These are phyloP conservation scores for Thermophis baileyi DNA, from an alignment of 2,113 vertebrate species.

Conservation along the genomic window DNA sequence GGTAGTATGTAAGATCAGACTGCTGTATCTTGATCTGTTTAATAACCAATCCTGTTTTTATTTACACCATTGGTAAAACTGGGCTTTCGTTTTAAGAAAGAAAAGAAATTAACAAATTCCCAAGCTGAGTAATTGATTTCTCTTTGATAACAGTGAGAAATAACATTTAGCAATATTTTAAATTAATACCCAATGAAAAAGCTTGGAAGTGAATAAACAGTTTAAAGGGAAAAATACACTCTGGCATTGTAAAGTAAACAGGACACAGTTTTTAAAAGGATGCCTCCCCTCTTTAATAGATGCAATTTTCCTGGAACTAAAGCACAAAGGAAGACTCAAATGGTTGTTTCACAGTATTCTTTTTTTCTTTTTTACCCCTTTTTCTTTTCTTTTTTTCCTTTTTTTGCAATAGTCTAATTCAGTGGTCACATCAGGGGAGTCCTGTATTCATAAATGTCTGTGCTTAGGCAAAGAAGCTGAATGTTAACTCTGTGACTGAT, in stretches of 20 bases:
- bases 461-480: slow-evolving; percentile 60
- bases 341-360: slow-evolving; percentile 34
- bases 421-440: slow-evolving; percentile 45
- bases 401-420: slow-evolving; percentile 52
- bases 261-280: slow-evolving; percentile 19
- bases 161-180: slow-evolving; percentile 51
- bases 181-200: slow-evolving; percentile 40
- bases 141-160: slow-evolving; percentile 31
- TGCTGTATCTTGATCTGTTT: slow-evolving; percentile 16
- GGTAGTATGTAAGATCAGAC: neutral
- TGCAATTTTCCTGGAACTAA: slow-evolving; percentile 47
- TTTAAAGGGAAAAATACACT: slow-evolving; percentile 35
- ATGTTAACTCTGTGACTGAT: slow-evolving; percentile 67
- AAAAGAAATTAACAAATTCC: slow-evolving; percentile 24
- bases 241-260: slow-evolving; percentile 14
- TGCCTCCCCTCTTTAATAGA: slow-evolving; percentile 46
- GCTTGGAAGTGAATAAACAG: slow-evolving; percentile 26
- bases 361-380: neutral
- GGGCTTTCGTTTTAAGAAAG: slow-evolving; percentile 36
- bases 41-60: slow-evolving; percentile 31
- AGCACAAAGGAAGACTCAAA: slow-evolving; percentile 49
- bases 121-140: slow-evolving; percentile 31
- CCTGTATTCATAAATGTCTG: slow-evolving; percentile 44
- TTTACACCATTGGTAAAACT: slow-evolving; percentile 17
- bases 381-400: too few species aligned